Conservation (phyloP, 2,113 vertebrate genomes). For the Ceuthmochares aereus region DNA sequence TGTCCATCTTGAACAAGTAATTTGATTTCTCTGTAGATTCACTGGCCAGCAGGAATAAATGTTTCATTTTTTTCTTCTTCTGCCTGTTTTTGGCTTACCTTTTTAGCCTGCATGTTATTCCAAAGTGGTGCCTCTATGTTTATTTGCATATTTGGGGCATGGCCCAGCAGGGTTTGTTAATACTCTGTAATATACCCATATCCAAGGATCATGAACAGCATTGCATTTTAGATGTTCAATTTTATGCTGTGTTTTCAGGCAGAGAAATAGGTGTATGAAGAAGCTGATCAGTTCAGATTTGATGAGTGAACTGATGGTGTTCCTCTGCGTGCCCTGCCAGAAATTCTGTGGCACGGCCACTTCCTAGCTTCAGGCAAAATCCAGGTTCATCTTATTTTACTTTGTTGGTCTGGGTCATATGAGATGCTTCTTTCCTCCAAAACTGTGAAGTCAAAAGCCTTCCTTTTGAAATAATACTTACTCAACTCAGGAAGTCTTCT, state of each 20-base stretch:
- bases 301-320: not conserved
- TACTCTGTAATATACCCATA: not conserved
- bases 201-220: not conserved
- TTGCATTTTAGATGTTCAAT: rapidly evolving
- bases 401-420: not conserved
- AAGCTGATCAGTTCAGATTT: not conserved
- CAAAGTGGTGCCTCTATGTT: not conserved
- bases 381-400: not conserved
- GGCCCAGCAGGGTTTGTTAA: not conserved
- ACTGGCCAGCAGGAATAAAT: not conserved
- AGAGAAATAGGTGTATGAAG: not conserved
- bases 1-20: not conserved
- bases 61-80: not conserved
- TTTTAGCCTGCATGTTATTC: not conserved
- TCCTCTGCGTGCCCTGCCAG: not conserved
- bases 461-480: not conserved
- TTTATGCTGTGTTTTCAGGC: not conserved
- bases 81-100: not conserved
- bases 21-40: not conserved
- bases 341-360: not conserved
- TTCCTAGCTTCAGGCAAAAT: not conserved
- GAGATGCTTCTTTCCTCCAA: not conserved
- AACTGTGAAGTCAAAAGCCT: not conserved
- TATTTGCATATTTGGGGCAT: not conserved
- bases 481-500: not conserved